phyloP scores from a whole-genome alignment of 2,888 invertebrate genomes.

The Maniola hyperantus region DNA sequence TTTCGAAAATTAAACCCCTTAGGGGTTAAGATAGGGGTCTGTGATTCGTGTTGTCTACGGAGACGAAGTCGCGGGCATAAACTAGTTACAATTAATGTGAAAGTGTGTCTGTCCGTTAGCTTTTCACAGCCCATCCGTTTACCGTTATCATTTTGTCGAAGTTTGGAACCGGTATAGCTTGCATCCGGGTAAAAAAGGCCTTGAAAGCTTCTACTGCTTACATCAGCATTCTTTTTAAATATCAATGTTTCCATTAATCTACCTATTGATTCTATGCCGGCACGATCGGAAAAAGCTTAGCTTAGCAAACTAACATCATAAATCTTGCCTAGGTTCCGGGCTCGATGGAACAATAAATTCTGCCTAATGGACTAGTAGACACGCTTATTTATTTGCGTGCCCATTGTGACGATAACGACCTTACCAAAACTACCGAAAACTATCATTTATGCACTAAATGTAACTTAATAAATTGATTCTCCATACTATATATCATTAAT shows the following conservation, averaged over 20 bases:
- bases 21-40: too few relatives aligned
- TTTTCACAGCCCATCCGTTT: too few relatives aligned
- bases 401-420: slow-evolving; percentile 24
- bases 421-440: neutral
- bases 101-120: too few relatives aligned
- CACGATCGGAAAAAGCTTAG: slow-evolving; percentile 29
- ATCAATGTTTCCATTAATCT: neutral
- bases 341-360: slow-evolving; percentile 39
- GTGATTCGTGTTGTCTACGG: too few relatives aligned
- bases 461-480: neutral
- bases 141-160: too few relatives aligned
- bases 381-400: slow-evolving; percentile 33
- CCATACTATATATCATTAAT: too few relatives aligned
- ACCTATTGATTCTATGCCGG: slow-evolving; percentile 2
- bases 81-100: too few relatives aligned
- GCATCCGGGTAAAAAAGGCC: too few relatives aligned
- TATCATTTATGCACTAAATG: neutral
- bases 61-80: too few relatives aligned
- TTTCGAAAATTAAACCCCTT: too few relatives aligned
- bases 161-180: too few relatives aligned
- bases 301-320: slow-evolving; percentile 5
- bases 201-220: too few relatives aligned
- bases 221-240: neutral
- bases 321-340: slow-evolving; percentile 25
- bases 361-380: slow-evolving; percentile 35